phyloP scores from a whole-genome alignment of 2,797 vertebrate genomes.

The Pangasius djambal region DNA sequence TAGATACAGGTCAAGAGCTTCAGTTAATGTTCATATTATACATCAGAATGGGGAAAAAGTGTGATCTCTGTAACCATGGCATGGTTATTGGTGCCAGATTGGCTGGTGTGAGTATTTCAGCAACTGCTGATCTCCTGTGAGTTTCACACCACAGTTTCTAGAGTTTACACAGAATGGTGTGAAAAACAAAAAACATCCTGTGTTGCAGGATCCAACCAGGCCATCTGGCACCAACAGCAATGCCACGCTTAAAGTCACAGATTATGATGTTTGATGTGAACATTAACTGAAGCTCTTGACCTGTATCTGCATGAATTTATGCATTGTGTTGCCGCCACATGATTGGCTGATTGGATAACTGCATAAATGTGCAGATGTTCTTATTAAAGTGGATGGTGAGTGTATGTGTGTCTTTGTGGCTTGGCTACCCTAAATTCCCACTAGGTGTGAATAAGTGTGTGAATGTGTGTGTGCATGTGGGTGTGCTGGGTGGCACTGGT shows the following conservation, averaged over 20 bases:
- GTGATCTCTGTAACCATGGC: not conserved
- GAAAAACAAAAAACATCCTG: constrained; percentile 1
- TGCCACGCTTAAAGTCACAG: not conserved
- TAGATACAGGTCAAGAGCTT: not conserved
- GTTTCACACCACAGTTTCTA: not conserved
- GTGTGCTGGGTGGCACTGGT: not conserved
- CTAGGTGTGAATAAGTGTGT: not conserved
- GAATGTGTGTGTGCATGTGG: not conserved
- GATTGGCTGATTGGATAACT: not conserved
- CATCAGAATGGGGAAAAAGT: not conserved
- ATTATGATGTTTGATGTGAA: not conserved
- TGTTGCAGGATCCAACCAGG: not conserved
- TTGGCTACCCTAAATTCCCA: not conserved
- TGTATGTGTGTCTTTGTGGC: not conserved
- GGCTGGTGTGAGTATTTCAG: no score
- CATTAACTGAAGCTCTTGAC: not conserved
- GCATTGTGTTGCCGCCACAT: not conserved
- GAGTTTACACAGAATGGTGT: not conserved
- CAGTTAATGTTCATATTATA: not conserved
- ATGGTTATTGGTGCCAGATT: not conserved
- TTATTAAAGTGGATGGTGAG: not conserved
- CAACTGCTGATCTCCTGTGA: not conserved
- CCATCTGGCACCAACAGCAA: not conserved
- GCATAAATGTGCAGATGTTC: not conserved
- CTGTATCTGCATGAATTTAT: not conserved